Conservation (phyloP, 2,113 vertebrate species). For the Sylvietta virens region DNA sequence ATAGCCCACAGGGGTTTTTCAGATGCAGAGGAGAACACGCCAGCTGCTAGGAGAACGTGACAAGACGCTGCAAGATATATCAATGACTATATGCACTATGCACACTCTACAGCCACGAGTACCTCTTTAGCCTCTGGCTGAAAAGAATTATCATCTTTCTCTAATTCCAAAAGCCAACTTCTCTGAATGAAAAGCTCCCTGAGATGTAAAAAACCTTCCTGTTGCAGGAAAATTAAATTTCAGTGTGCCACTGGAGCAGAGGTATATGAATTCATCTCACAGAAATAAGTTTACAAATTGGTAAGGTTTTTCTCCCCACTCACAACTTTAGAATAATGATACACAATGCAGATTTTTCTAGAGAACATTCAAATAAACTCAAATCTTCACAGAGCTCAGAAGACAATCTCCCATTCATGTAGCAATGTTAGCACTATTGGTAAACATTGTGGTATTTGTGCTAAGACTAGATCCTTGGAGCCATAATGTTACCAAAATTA, state of each 20-base stretch:
- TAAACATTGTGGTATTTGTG: neutral
- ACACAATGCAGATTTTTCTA: neutral
- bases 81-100: neutral
- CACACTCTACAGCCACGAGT: neutral
- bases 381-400: neutral
- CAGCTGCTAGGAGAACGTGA: neutral
- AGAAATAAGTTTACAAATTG: neutral
- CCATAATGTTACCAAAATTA: neutral
- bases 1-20: neutral
- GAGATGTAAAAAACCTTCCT: neutral
- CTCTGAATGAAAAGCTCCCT: neutral
- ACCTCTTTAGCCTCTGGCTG: neutral
- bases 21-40: neutral
- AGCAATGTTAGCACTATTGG: neutral
- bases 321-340: neutral
- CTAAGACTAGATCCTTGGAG: neutral
- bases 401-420: neutral
- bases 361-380: neutral
- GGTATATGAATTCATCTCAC: neutral
- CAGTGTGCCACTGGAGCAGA: neutral
- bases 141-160: neutral
- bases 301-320: neutral
- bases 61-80: neutral
- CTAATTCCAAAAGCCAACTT: neutral
- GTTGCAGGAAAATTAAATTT: neutral